phyloP scores from a whole-genome alignment of 2,797 vertebrate genomes.

The Pristis pectinata region DNA sequence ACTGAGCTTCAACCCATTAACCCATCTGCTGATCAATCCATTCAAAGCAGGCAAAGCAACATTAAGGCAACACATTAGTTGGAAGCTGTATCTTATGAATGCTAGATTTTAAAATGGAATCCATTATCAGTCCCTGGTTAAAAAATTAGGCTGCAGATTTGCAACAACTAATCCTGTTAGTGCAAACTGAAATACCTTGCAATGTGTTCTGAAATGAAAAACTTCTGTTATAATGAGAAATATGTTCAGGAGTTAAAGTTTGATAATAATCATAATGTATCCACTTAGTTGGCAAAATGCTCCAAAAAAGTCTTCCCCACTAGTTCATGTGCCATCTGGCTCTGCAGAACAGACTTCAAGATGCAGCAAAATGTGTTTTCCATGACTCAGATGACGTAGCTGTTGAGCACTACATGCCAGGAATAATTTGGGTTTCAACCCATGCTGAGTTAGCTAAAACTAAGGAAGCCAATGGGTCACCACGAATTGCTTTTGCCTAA shows the following conservation, averaged over 20 bases:
- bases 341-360: neutral
- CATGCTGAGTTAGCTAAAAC: neutral
- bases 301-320: neutral
- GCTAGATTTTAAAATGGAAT: neutral
- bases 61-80: neutral
- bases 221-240: neutral
- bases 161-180: neutral
- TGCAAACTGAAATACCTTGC: neutral
- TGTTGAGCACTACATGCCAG: neutral
- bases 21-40: slow-evolving; percentile 39
- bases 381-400: neutral
- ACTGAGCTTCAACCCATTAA: neutral
- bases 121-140: neutral
- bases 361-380: neutral
- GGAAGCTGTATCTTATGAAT: neutral
- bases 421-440: neutral
- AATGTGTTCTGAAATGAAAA: neutral
- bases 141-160: neutral
- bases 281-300: neutral
- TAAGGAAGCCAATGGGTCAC: neutral
- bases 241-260: neutral
- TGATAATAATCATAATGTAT: neutral
- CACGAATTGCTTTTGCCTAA: neutral
- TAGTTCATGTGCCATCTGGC: neutral
- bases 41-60: slow-evolving; percentile 24